Percentiles rank a stretch among this genome's conserved stretches.
These are phyloP conservation scores for Thalassaphorura encarpata DNA, from an alignment of 1,140 invertebrate species.

Conservation along the genomic window DNA sequence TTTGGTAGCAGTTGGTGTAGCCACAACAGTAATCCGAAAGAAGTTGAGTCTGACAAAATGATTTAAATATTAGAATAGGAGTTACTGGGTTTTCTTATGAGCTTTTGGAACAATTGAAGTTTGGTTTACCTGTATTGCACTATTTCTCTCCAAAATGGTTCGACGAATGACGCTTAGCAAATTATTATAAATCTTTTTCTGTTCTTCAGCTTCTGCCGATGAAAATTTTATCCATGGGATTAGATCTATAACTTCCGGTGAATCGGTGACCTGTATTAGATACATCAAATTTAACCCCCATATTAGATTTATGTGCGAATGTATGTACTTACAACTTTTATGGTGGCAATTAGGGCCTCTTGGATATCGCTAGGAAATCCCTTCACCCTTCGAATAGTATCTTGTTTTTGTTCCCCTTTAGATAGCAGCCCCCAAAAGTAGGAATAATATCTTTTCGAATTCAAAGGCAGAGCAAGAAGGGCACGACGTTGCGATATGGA, in stretches of 20 bases:
- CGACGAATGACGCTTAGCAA: constrained; percentile 15
- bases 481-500: constrained; percentile 28
- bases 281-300: neutral
- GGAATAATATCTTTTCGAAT: constrained; percentile 26
- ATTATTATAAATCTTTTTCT: constrained; percentile 26
- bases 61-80: neutral
- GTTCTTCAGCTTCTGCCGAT: constrained; percentile 14
- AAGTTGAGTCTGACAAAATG: constrained; percentile 13
- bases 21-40: constrained; percentile 26
- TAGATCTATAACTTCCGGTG: constrained; percentile 23
- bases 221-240: constrained; percentile 27
- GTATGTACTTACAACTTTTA: neutral
- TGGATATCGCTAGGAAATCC: constrained; percentile 8
- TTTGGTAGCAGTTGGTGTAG: constrained; percentile 26
- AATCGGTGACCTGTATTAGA: constrained; percentile 22
- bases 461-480: constrained; percentile 19
- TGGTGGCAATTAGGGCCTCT: neutral
- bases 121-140: constrained; percentile 15
- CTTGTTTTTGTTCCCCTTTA: constrained; percentile 26
- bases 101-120: neutral
- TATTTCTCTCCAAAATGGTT: constrained; percentile 28
- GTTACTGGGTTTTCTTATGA: neutral
- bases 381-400: constrained; percentile 22
- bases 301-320: neutral
- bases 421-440: constrained; percentile 28